Conservation (phyloP, 1,140 invertebrate genomes). For the Macrobrachium rosenbergii region DNA sequence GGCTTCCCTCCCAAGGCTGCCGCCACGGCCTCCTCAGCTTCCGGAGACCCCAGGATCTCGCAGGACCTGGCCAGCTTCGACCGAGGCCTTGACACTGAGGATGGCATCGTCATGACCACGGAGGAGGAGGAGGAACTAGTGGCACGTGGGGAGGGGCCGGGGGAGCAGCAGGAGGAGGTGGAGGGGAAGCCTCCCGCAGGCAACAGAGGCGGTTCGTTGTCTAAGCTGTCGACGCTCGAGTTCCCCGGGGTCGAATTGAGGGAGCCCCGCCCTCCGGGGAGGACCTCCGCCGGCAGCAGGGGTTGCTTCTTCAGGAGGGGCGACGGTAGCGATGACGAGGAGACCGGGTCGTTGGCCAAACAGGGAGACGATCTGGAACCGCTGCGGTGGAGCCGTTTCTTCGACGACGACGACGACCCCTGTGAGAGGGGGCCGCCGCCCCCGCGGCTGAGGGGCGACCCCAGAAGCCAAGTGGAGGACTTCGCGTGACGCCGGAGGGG, state of each 20-base stretch:
- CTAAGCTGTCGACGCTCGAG: constrained; percentile 70
- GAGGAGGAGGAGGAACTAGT: background rate
- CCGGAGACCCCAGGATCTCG: constrained; percentile 45
- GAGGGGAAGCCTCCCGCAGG: background rate
- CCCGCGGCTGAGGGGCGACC: constrained; percentile 49
- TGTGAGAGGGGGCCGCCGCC: constrained; percentile 22
- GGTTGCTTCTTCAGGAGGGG: constrained; percentile 18
- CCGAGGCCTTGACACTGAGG: background rate
- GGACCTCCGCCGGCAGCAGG: background rate
- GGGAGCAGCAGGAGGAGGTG: background rate
- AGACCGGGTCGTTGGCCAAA: constrained; percentile 19
- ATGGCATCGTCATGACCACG: constrained; percentile 28
- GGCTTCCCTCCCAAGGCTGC: background rate
- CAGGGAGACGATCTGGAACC: constrained; percentile 57
- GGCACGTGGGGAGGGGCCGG: background rate
- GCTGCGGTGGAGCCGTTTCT: constrained; percentile 49
- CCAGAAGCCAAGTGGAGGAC: constrained; percentile 52
- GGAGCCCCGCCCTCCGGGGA: constrained; percentile 75
- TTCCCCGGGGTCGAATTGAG: constrained; percentile 74
- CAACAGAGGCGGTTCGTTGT: constrained; percentile 10
- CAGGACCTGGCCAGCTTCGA: constrained; percentile 42
- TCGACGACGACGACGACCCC: background rate
- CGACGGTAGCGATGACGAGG: background rate
- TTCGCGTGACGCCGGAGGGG: constrained; percentile 47
- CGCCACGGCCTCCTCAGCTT: background rate